Conservation (phyloP, 2,113 vertebrate genomes). For the Symphodus melops region DNA sequence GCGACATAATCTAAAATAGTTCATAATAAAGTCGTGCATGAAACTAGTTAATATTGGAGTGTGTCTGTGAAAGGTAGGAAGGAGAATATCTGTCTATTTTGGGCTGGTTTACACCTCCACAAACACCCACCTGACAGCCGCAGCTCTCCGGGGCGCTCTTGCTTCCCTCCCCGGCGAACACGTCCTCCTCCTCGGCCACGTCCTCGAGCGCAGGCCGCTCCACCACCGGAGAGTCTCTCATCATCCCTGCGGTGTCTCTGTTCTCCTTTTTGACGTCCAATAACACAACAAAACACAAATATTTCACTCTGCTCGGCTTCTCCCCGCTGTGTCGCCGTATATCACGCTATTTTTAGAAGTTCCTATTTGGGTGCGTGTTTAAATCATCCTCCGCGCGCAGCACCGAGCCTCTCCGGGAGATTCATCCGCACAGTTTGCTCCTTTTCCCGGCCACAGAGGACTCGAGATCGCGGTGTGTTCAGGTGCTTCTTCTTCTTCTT, state of each 20-base stretch:
- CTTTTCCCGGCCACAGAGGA: too few relatives aligned
- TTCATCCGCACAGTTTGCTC: background rate
- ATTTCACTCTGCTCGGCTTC: background rate
- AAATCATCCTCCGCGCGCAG: background rate
- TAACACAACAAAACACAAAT: background rate
- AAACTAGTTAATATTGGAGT: background rate
- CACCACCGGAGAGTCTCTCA: slow-evolving; percentile 37
- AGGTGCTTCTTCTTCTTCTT: background rate
- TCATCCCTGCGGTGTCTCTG: slow-evolving; percentile 44
- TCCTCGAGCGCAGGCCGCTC: slow-evolving; percentile 63
- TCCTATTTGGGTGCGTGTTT: slow-evolving; percentile 2
- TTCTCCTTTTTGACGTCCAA: too few relatives aligned
- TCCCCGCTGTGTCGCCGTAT: background rate
- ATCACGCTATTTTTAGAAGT: background rate
- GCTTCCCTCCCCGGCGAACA: slow-evolving; percentile 38
- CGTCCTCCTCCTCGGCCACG: slow-evolving; percentile 71
- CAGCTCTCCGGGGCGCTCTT: slow-evolving; percentile 1
- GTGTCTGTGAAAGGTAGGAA: too few relatives aligned
- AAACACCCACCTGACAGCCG: slow-evolving; percentile 33
- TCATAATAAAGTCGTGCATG: too few relatives aligned
- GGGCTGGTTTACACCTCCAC: background rate
- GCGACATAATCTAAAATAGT: too few relatives aligned
- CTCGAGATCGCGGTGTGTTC: too few relatives aligned
- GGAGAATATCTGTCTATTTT: background rate
- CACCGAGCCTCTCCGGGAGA: background rate